These are phyloP conservation scores for Mesorhabditis belari DNA, from an alignment of 2,888 invertebrate species.

Conservation along the genomic window DNA sequence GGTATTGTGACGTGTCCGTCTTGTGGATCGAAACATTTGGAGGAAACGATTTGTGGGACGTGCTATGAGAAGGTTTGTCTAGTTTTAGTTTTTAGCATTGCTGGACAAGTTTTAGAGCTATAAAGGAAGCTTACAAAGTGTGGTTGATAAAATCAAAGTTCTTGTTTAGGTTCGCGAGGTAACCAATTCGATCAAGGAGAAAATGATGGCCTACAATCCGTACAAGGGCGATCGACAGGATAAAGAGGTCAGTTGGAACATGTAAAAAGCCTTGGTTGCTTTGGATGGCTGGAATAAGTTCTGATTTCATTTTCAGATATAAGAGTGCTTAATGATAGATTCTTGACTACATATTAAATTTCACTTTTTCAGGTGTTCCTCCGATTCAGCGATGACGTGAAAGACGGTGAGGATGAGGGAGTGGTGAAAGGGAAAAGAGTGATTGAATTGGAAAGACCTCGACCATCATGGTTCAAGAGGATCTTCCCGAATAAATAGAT, in stretches of 20 bases:
- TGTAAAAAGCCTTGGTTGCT: too few species aligned
- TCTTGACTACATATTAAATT: background rate
- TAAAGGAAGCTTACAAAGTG: too few species aligned
- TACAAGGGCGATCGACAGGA: slow-evolving; percentile 40
- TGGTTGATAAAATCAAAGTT: too few species aligned
- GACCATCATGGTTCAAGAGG: slow-evolving; percentile 36
- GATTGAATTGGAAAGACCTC: slow-evolving; percentile 27
- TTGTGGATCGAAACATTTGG: slow-evolving; percentile 30
- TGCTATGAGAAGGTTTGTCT: slow-evolving; percentile 36
- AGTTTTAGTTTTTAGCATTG: background rate
- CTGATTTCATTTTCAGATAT: too few species aligned
- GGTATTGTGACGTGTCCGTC: slow-evolving; percentile 27
- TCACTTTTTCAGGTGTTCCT: slow-evolving; percentile 20
- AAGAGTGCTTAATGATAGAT: background rate
- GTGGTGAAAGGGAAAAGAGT: slow-evolving; percentile 32
- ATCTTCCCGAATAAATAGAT: too few species aligned
- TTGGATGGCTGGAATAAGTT: too few species aligned
- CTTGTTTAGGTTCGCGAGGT: slow-evolving; percentile 21
- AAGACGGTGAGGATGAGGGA: slow-evolving; percentile 16
- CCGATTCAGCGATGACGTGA: slow-evolving; percentile 20
- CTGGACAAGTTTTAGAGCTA: background rate
- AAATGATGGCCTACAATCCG: slow-evolving; percentile 45
- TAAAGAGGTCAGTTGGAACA: too few species aligned
- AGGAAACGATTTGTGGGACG: slow-evolving; percentile 37
- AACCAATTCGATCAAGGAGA: slow-evolving; percentile 40